Conservation (phyloP, 1,140 invertebrate genomes). For the Drosophila pallidifrons region DNA sequence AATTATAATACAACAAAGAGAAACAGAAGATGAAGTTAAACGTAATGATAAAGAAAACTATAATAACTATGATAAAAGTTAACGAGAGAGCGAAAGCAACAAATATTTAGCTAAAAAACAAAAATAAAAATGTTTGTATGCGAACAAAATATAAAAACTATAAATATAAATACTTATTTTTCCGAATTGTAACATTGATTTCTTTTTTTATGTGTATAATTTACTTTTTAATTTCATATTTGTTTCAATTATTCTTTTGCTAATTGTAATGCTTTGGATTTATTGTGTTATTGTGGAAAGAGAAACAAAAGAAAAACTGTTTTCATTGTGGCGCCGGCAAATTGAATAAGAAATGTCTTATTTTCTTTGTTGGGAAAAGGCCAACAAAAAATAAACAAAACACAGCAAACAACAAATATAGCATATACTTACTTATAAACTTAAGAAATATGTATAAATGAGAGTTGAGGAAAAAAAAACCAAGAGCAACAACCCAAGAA, state of each 20-base stretch:
- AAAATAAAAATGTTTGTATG: conserved; percentile 28
- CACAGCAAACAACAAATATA: conserved; percentile 10
- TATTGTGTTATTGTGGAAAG: conserved; percentile 48
- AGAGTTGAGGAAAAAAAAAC: conserved; percentile 23
- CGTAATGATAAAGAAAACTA: conserved; percentile 28
- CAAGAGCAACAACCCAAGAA: conserved; percentile 55
- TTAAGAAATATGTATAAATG: conserved; percentile 51
- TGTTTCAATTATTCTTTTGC: conserved; percentile 33
- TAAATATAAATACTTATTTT: conserved; percentile 52
- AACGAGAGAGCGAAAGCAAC: conserved; percentile 51
- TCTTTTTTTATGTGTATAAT: conserved; percentile 37
- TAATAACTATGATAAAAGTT: conserved; percentile 51
- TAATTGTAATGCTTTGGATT: conserved; percentile 55
- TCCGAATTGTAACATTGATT: conserved; percentile 56
- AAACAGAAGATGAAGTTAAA: conserved; percentile 46
- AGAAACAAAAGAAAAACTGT: conserved; percentile 49
- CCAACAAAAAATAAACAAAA: conserved; percentile 27
- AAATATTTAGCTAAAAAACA: conserved; percentile 45
- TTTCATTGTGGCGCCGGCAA: conserved; percentile 59
- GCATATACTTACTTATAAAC: conserved; percentile 19
- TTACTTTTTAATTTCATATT: conserved; percentile 23
- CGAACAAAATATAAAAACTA: conserved; percentile 32
- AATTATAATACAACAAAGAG: conserved; percentile 62
- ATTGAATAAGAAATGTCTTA: conserved; percentile 54
- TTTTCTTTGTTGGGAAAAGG: conserved; percentile 48